Evolutionary conservation across 1,140 invertebrate genomes (phyloP), one percentile per base, ranked within the genome.

Genomic region (Brachionus rubens): DNA sequence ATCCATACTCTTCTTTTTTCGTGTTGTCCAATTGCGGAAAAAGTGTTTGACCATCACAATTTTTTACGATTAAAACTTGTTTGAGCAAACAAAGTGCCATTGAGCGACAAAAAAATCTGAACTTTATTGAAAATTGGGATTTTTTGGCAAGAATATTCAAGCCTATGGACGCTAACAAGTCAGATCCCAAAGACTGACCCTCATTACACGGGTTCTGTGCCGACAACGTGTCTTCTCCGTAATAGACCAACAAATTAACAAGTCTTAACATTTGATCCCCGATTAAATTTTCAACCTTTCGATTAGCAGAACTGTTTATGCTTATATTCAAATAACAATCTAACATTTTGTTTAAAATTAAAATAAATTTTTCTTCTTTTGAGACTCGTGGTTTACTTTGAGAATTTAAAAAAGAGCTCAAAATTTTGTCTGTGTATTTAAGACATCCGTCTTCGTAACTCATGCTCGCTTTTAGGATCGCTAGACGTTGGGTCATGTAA

Each of bases 71-170:
- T 33, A 50, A 72, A 52, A 72, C 40, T 33, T 72, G 68, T 40
- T 72, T 72, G 0, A 72, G 10, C 30, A 72, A n/a, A 16, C 68
- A 72, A 72, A 72, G 30, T 16, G 68, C 28, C 28, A 72, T 72
- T 33, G 46, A 72, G 21, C 68, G 43, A 28, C 46, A 48, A 72
- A 36, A 72, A 72, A 72, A 72, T 9, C 68, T 28, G 50, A 72
- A 72, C 50, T 54, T 72, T 14, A 72, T 12, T 30, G 46, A 50
- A 36, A n/a, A 54, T 16, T 48, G 68, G 3, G 68, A 72, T 40
- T 72, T 72, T 72, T 72, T 72, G 1, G 68, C 28, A 12, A 72
- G 40, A 24, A 72, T 72, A 16, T 72, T 72, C 7, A 72, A 50
- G 9, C 68, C 68, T 24, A 72, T 72, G 24, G 68, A 72, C 0